These are phyloP conservation scores for Tetrapedia diversipes DNA, from an alignment of 2,888 invertebrate species.

Conservation along the genomic window DNA sequence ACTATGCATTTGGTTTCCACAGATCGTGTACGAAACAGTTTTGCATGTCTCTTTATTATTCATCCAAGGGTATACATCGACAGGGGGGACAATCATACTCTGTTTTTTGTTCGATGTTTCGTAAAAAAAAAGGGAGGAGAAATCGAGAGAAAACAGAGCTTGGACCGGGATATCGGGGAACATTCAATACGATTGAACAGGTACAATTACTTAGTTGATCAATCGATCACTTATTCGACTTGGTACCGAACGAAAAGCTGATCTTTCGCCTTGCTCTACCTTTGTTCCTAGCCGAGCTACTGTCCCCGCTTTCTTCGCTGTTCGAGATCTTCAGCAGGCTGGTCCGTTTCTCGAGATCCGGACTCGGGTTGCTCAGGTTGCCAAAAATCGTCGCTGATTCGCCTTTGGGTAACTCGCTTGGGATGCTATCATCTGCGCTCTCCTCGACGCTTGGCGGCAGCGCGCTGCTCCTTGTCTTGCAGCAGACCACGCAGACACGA, in stretches of 20 bases:
- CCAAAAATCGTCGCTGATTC: constrained; percentile 22
- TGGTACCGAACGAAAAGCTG: constrained; percentile 90
- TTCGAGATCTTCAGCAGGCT: constrained; percentile 69
- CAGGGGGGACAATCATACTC: constrained; percentile 46
- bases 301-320: constrained; percentile 80
- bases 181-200: constrained; percentile 34
- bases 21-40: constrained; percentile 61
- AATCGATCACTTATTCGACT: constrained; percentile 82
- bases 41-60: constrained; percentile 79
- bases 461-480: constrained; percentile 87
- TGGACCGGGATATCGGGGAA: not conserved
- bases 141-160: not conserved
- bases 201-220: constrained; percentile 28
- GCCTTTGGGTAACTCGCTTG: constrained; percentile 51
- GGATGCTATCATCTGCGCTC: constrained; percentile 19
- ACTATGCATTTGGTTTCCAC: constrained; percentile 78
- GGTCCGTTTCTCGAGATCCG: constrained; percentile 67
- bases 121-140: constrained; percentile 43
- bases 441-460: constrained; percentile 67
- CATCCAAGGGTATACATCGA: constrained; percentile 77
- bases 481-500: constrained; percentile 93
- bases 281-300: constrained; percentile 84
- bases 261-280: constrained; percentile 90
- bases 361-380: constrained; percentile 50
- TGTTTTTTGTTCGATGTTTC: constrained; percentile 8